Evolutionary conservation across 2,797 vertebrate genomes (phyloP).

Genomic region (Huso huso): DNA sequence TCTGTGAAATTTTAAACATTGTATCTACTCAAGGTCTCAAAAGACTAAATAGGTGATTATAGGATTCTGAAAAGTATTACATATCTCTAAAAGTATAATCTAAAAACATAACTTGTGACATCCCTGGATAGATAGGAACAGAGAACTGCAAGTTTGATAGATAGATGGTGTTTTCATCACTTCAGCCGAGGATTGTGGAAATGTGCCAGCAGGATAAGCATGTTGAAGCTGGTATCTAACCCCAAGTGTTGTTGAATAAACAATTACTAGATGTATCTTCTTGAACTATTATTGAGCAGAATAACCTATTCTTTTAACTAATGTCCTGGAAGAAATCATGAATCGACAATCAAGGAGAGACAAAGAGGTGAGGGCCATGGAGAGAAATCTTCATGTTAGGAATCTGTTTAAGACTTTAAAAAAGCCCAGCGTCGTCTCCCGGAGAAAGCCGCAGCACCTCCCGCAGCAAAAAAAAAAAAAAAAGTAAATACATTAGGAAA

Average conservation of each 20-base stretch:
- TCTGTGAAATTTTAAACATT: too few relatives aligned
- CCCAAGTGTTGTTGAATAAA: neutral
- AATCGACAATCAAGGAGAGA: too few relatives aligned
- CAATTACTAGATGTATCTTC: slow-evolving; percentile 5
- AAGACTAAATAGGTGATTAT: slow-evolving; percentile 3
- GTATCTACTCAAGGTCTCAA: neutral
- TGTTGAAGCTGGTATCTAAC: slow-evolving; percentile 3
- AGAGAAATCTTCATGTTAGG: too few relatives aligned
- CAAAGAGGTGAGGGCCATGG: too few relatives aligned
- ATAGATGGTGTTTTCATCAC: slow-evolving; percentile 23
- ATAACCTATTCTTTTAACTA: too few relatives aligned
- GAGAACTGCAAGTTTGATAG: slow-evolving; percentile 15
- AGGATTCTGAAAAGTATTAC: neutral
- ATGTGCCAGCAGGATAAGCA: slow-evolving; percentile 9
- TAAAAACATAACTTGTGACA: slow-evolving; percentile 4
- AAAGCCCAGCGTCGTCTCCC: too few relatives aligned
- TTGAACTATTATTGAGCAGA: neutral
- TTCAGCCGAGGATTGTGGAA: slow-evolving; percentile 7
- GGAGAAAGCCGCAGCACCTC: too few relatives aligned
- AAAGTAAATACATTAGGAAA: too few relatives aligned
- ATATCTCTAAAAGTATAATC: neutral
- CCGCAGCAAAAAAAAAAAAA: too few relatives aligned
- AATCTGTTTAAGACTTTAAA: too few relatives aligned
- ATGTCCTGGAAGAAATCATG: too few relatives aligned
- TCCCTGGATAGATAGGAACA: neutral